Evolutionary conservation across 2,797 vertebrate species (phyloP).

Genomic region (Dromococcyx pavoninus): DNA sequence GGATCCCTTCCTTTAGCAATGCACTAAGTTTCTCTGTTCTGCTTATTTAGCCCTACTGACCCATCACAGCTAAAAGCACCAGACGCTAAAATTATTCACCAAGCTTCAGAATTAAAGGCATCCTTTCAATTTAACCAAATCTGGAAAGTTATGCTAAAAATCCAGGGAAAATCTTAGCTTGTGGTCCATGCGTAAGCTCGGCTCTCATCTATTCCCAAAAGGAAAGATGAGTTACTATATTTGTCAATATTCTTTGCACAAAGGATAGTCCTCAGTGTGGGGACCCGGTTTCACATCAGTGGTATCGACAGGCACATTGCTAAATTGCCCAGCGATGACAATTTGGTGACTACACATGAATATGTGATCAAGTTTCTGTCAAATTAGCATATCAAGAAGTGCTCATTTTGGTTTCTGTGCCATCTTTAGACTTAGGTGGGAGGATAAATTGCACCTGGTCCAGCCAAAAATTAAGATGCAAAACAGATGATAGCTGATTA

Average conservation of each 20-base stretch:
- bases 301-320: neutral
- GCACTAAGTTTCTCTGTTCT: neutral
- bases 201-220: neutral
- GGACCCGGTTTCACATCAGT: neutral
- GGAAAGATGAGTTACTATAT: neutral
- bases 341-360: neutral
- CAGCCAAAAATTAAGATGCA: neutral
- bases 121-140: neutral
- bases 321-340: neutral
- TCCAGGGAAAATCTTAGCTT: neutral
- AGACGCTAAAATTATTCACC: neutral
- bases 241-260: neutral
- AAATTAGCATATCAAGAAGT: neutral
- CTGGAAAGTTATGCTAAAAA: neutral
- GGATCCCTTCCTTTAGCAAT: neutral
- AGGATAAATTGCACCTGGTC: neutral
- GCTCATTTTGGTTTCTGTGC: neutral
- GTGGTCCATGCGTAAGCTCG: neutral
- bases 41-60: neutral
- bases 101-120: neutral
- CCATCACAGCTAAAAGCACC: neutral
- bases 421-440: neutral
- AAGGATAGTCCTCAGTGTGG: neutral
- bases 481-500: neutral
- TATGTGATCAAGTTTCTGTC: neutral